Conservation (phyloP, 2,113 vertebrate species). For the Osmerus eperlanus region DNA sequence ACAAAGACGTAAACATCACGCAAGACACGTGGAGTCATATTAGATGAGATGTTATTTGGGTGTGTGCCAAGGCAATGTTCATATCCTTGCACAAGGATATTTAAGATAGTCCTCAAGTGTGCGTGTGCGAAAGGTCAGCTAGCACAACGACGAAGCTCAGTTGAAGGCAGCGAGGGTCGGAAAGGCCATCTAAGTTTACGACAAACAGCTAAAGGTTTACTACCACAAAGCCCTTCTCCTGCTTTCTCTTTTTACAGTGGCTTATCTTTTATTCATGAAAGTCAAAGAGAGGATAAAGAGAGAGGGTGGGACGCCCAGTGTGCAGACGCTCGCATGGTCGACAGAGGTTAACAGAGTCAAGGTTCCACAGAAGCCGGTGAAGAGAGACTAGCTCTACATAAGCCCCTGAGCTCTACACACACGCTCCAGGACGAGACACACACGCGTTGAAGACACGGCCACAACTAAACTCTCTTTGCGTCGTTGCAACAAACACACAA, state of each 20-base stretch:
- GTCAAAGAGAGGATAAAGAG: conserved; percentile 28
- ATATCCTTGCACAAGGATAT: no score
- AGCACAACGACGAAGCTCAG: neutral
- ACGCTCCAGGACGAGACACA: no score
- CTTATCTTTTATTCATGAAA: conserved; percentile 49
- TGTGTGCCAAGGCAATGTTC: no score
- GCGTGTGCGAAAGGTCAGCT: conserved; percentile 1
- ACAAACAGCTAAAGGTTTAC: conserved; percentile 23
- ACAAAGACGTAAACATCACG: no score
- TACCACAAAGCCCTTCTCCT: neutral
- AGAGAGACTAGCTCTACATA: no score
- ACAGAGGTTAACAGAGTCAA: neutral
- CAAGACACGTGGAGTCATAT: no score
- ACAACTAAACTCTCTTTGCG: no score
- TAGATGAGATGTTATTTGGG: no score
- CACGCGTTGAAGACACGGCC: no score
- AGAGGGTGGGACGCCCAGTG: neutral
- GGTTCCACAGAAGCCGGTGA: neutral
- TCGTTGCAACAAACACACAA: no score
- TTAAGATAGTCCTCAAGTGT: neutral
- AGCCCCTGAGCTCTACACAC: no score
- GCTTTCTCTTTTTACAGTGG: conserved; percentile 3
- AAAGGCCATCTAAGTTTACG: conserved; percentile 23
- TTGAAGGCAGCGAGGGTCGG: conserved; percentile 29
- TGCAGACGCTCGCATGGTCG: neutral